A percentile compares a stretch with the other conserved stretches of the same genome.
phyloP scores from a whole-genome alignment of 2,888 invertebrate species.

The Plebejus melissa region DNA sequence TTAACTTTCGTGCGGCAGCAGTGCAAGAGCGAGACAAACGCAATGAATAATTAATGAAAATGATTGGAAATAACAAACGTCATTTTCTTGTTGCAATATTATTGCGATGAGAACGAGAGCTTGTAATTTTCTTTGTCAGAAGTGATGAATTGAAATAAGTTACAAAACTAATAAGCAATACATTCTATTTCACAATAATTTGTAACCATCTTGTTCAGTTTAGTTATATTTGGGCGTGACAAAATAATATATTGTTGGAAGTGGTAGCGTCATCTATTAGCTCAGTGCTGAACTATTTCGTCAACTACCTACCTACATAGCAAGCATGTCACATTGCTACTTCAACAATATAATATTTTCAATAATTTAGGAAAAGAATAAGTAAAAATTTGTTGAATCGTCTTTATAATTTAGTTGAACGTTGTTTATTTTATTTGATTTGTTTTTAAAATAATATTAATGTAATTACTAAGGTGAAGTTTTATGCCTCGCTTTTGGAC shows the following conservation, averaged over 20 bases:
- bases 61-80: constrained; percentile 62
- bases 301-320: background rate
- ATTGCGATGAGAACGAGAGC: constrained; percentile 61
- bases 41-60: constrained; percentile 51
- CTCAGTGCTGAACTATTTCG: constrained; percentile 19
- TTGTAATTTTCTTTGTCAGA: constrained; percentile 47
- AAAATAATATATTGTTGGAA: constrained; percentile 40
- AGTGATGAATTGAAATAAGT: constrained; percentile 65
- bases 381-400: background rate
- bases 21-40: constrained; percentile 49
- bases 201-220: constrained; percentile 45
- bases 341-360: background rate
- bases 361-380: background rate
- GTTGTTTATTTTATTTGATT: background rate
- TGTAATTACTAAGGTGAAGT: background rate
- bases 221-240: constrained; percentile 66
- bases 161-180: constrained; percentile 45
- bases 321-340: background rate
- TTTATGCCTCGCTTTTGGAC: background rate
- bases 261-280: constrained; percentile 54
- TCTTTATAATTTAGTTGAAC: background rate
- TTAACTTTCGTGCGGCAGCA: constrained; percentile 33
- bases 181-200: constrained; percentile 70
- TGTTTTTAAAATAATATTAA: background rate
- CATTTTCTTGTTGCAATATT: constrained; percentile 69